These are phyloP conservation scores for Dasypus novemcinctus DNA, from an alignment of 2,113 vertebrate species.

Conservation along the genomic window DNA sequence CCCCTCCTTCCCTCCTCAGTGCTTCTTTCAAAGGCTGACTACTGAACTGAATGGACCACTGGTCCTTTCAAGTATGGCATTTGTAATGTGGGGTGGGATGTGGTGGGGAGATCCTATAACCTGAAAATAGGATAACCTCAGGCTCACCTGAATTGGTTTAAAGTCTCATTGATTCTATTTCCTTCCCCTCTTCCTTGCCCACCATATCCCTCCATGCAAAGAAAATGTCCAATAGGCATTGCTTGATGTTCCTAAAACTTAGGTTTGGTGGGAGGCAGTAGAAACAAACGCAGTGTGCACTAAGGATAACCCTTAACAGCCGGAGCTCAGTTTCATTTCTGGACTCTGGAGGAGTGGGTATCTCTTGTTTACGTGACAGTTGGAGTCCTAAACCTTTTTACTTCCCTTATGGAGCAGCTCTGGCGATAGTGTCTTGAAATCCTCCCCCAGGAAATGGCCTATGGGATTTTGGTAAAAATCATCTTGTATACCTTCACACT, in stretches of 20 bases:
- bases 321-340: neutral
- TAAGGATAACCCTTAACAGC: neutral
- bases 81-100: neutral
- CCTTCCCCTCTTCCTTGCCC: fast-evolving
- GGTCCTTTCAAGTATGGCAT: neutral
- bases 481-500: slow-evolving; percentile 20
- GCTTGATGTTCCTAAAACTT: neutral
- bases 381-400: neutral
- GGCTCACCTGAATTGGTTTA: neutral
- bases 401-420: slow-evolving; percentile 12
- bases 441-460: neutral
- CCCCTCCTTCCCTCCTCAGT: neutral
- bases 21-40: neutral
- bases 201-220: neutral
- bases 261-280: neutral
- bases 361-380: neutral
- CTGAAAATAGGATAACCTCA: neutral
- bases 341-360: neutral
- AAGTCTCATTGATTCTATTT: neutral
- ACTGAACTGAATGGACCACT: neutral
- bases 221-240: neutral
- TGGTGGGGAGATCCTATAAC: neutral
- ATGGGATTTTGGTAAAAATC: slow-evolving; percentile 26
- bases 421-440: slow-evolving; percentile 44
- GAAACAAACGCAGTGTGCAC: neutral